These are phyloP conservation scores for Phalacrocorax brasilianus DNA, from an alignment of 2,113 vertebrate species.

Conservation along the genomic window DNA sequence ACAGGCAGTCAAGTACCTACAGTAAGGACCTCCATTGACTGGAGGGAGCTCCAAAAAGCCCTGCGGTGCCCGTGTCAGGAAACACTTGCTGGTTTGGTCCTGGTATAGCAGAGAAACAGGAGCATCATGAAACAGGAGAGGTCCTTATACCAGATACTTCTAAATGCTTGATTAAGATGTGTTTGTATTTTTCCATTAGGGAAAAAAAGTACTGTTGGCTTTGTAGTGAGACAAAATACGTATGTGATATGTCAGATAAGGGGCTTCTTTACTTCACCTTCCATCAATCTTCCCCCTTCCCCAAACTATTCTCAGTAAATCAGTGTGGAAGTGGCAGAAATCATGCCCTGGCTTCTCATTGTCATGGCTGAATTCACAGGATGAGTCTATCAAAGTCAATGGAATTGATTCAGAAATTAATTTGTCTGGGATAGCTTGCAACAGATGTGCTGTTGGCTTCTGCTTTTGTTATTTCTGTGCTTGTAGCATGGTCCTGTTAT, in stretches of 20 bases:
- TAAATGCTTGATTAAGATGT: not conserved
- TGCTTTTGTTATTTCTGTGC: not conserved
- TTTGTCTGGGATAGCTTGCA: not conserved
- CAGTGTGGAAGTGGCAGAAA: not conserved
- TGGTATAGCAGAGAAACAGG: not conserved
- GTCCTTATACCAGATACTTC: not conserved
- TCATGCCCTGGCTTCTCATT: not conserved
- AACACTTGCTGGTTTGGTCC: not conserved
- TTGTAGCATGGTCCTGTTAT: rapidly evolving
- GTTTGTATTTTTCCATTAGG: not conserved
- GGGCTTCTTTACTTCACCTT: not conserved
- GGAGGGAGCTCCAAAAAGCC: not conserved
- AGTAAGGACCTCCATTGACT: not conserved
- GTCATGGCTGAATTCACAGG: not conserved
- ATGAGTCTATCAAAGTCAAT: not conserved
- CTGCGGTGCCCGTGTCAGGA: rapidly evolving
- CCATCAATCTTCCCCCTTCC: not conserved
- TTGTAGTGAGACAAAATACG: not conserved
- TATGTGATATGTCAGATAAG: not conserved
- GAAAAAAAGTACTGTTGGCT: not conserved
- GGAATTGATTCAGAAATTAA: constrained; percentile 7
- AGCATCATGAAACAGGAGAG: not conserved
- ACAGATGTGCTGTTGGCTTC: not conserved
- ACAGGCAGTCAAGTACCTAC: not conserved
- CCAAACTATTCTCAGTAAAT: not conserved